A percentile compares a stretch with the other conserved stretches of the same genome.
Evolutionary conservation across 2,888 invertebrate species (phyloP).

Genomic region (Leucophenga montana): DNA sequence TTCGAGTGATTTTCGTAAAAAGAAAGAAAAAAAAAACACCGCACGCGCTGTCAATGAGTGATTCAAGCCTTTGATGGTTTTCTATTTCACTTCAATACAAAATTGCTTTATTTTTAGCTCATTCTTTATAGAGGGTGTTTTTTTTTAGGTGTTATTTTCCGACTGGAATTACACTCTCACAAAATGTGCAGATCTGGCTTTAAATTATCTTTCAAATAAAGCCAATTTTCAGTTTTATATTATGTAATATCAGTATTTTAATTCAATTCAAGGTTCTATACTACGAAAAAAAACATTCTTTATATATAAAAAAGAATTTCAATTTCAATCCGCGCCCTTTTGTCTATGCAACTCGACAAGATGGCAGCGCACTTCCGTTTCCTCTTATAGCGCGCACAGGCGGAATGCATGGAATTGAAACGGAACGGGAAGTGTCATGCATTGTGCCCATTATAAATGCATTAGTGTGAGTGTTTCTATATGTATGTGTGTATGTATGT

Average conservation of each 20-base stretch:
- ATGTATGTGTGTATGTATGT: conserved; percentile 8
- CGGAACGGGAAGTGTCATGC: conserved; percentile 38
- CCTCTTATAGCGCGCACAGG: background rate
- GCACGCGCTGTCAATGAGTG: background rate
- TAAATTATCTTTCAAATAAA: no score
- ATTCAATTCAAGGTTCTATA: no score
- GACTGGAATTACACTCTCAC: no score
- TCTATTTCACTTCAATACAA: conserved; percentile 2
- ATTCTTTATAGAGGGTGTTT: no score
- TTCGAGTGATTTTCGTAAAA: conserved; percentile 29
- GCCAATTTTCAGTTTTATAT: no score
- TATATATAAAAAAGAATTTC: conserved; percentile 6
- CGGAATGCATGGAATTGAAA: conserved; percentile 22
- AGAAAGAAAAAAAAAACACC: background rate
- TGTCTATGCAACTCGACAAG: conserved; percentile 27
- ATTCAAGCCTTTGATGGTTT: conserved; percentile 12
- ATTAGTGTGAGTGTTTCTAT: background rate
- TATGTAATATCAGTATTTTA: no score
- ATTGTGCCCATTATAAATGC: background rate
- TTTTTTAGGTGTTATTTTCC: no score
- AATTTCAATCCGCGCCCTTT: conserved; percentile 26
- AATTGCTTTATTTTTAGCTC: background rate
- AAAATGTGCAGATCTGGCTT: no score
- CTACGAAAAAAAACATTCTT: background rate
- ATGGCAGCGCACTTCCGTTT: background rate